phyloP scores from a whole-genome alignment of 2,113 vertebrate species.

The Engraulis encrasicolus region DNA sequence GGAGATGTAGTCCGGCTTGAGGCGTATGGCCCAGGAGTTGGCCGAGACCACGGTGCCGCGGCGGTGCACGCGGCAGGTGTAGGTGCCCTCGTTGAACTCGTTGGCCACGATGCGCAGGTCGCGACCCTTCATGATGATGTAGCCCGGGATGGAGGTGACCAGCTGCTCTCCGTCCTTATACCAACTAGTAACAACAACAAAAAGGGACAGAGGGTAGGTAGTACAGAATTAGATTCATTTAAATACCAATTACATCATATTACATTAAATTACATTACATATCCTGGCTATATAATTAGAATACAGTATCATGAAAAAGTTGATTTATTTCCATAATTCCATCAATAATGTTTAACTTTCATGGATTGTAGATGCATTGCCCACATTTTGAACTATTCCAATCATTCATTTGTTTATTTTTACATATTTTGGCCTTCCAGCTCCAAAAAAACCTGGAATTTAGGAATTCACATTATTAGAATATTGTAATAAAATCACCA shows the following conservation, averaged over 20 bases:
- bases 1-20: slow-evolving; percentile 66
- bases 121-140: slow-evolving; percentile 73
- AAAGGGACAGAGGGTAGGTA: background rate
- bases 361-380: too few relatives aligned
- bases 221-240: background rate
- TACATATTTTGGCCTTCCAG: too few relatives aligned
- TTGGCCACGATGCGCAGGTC: slow-evolving; percentile 77
- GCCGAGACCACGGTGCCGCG: slow-evolving; percentile 63
- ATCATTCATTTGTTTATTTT: too few relatives aligned
- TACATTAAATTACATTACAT: too few relatives aligned
- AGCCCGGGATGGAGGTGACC: slow-evolving; percentile 71
- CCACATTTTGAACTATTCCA: too few relatives aligned
- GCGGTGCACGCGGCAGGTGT: slow-evolving; percentile 76
- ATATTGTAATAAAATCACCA: too few relatives aligned
- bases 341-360: too few relatives aligned
- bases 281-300: too few relatives aligned
- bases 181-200: slow-evolving; percentile 70
- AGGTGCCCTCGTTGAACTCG: slow-evolving; percentile 78
- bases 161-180: slow-evolving; percentile 81
- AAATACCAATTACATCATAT: background rate
- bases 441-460: too few relatives aligned
- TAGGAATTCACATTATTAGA: too few relatives aligned
- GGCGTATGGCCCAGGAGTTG: slow-evolving; percentile 77
- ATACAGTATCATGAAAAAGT: too few relatives aligned
- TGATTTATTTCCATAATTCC: too few relatives aligned